phyloP scores from a whole-genome alignment of 2,113 vertebrate species.

The Leuciscus idus region DNA sequence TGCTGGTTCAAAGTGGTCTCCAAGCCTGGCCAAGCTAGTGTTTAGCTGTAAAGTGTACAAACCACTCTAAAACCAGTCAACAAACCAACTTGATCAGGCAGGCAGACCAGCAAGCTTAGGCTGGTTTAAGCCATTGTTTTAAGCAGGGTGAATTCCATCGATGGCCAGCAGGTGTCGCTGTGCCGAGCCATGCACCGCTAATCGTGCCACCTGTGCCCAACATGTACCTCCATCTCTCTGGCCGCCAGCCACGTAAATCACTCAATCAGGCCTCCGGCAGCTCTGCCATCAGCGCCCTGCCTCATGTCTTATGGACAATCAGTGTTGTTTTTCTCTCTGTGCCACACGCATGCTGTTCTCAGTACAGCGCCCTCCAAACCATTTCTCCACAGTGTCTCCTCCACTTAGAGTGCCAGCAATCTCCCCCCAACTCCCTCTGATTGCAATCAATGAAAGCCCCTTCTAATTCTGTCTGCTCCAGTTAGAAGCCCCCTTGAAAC shows the following conservation, averaged over 20 bases:
- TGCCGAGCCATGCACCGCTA: neutral
- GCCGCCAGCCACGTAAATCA: slow-evolving; percentile 60
- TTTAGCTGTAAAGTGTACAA: no score
- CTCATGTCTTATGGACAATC: slow-evolving; percentile 57
- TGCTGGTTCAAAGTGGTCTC: no score
- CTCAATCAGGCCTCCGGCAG: slow-evolving; percentile 54
- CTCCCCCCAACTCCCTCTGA: slow-evolving; percentile 53
- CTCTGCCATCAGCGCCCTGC: slow-evolving; percentile 53
- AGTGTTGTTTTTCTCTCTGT: slow-evolving; percentile 50
- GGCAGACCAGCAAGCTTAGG: neutral
- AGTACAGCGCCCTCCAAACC: slow-evolving; percentile 44
- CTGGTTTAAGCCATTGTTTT: neutral
- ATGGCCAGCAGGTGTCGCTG: slow-evolving; percentile 48
- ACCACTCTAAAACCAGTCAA: neutral
- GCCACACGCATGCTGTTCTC: slow-evolving; percentile 27
- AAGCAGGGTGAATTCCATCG: neutral
- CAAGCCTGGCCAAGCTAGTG: no score
- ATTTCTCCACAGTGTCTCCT: slow-evolving; percentile 53
- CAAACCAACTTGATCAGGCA: neutral
- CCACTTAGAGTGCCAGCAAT: slow-evolving; percentile 50
- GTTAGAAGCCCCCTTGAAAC: slow-evolving; percentile 53
- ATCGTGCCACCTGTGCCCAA: slow-evolving; percentile 54
- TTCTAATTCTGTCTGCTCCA: slow-evolving; percentile 57
- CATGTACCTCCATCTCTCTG: slow-evolving; percentile 48
- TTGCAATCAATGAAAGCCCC: slow-evolving; percentile 67